Evolutionary conservation across 2,888 invertebrate genomes (phyloP), one percentile per base, ranked within the genome.

Genomic region (Crocallis elinguaria): DNA sequence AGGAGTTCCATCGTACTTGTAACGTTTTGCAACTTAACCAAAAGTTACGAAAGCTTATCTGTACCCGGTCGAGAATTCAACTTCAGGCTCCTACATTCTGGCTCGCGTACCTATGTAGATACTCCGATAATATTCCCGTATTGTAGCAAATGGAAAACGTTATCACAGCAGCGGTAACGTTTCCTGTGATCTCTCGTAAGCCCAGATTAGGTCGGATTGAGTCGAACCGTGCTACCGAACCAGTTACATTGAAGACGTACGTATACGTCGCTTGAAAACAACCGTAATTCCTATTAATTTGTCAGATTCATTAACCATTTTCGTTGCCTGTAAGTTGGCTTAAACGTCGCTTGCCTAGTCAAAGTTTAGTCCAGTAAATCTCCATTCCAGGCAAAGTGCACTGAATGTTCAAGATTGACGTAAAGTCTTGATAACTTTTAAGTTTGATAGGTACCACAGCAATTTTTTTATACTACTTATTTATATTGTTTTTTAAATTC

Each of bases 121-220:
- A 55, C 64, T 52, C 50, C 58, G 48, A 57, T 50, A 55, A 49
- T 55, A 55, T 55, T 55, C 38, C 59, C 49, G 51, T 64, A 69
- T 69, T 74, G 71, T 71, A 75, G 67, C 66, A 73, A 77, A 78
- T 77, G 73, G 77, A 77, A 79, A 77, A 73, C 77, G 75, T 77
- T 80, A 81, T 81, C 78, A 76, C 73, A 73, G 75, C 74, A 71
- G 67, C 71, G 75, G 81, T 80, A 79, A 78, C 81, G 81, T 79
- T 82, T 82, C 74, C 72, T 75, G 74, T 78, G 84, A 86, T 83
- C 83, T 83, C 75, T 66, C 69, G 74, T 86, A 87, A 86, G 83
- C 86, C 72, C 73, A 82, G 87, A 84, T 87, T 86, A 85, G 83
- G 82, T 71, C 75, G 82, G 86, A 79, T 85, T 77, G 73, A 69